Conservation (phyloP, 1,140 invertebrate species). For the Drosophila ogumai region DNA sequence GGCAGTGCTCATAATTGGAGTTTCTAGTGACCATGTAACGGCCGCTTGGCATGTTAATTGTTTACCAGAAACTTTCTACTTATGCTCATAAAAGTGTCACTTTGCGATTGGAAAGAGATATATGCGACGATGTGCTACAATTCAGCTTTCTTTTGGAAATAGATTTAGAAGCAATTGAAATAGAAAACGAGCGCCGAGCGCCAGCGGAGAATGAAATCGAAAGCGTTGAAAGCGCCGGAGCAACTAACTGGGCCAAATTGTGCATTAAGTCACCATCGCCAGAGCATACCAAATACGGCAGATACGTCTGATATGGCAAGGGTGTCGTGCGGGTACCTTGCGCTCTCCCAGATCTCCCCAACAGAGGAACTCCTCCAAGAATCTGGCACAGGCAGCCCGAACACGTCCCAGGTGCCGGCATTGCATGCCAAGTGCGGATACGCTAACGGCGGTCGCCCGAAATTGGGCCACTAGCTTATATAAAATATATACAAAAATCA, state of each 20-base stretch:
- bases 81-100: constrained; percentile 79
- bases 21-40: constrained; percentile 51
- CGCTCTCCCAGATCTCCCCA: constrained; percentile 1
- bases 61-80: constrained; percentile 75
- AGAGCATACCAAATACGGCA: constrained; percentile 73
- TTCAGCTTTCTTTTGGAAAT: constrained; percentile 74
- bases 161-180: constrained; percentile 83
- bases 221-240: constrained; percentile 70
- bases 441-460: constrained; percentile 60
- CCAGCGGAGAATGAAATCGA: constrained; percentile 75
- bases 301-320: not conserved
- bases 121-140: constrained; percentile 59
- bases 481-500: constrained; percentile 74
- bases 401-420: constrained; percentile 38
- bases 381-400: constrained; percentile 68
- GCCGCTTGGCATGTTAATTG: constrained; percentile 74
- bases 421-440: constrained; percentile 70
- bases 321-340: not conserved
- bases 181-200: constrained; percentile 60
- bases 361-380: constrained; percentile 46
- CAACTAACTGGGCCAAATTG: constrained; percentile 74
- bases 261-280: constrained; percentile 67
- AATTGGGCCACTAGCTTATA: constrained; percentile 79
- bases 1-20: constrained; percentile 57
- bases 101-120: constrained; percentile 73